Conservation (phyloP, 1,140 invertebrate species). For the Plodia interpunctella region DNA sequence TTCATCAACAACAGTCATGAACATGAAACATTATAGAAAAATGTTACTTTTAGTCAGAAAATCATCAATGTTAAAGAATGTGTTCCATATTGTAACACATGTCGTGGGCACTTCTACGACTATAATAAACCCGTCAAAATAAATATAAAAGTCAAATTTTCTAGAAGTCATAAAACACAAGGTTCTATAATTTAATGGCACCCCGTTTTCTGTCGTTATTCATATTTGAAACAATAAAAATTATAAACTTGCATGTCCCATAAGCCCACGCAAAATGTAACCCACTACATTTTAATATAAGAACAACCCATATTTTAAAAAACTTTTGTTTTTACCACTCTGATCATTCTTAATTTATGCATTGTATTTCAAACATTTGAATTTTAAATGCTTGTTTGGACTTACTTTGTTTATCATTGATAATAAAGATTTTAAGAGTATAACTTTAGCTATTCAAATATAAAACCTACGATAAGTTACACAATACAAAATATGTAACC, state of each 20-base stretch:
- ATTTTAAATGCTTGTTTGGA: not conserved
- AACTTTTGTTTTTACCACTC: not conserved
- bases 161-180: conserved; percentile 12
- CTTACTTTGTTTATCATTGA: not conserved
- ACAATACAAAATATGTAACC: not conserved
- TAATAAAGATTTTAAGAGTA: not conserved
- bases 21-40: too few relatives aligned
- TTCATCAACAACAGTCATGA: not conserved
- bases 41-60: too few relatives aligned
- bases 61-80: not conserved
- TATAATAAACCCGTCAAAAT: not conserved
- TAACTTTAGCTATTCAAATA: not conserved
- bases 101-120: not conserved
- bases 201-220: not conserved
- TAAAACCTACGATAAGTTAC: not conserved
- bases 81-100: not conserved
- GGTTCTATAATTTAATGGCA: conserved; percentile 3
- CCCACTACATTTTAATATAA: not conserved
- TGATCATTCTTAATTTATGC: not conserved
- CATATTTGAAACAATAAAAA: conserved; percentile 7
- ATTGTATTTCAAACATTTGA: not conserved
- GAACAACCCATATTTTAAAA: not conserved
- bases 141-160: conserved; percentile 7
- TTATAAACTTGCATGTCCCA: not conserved
- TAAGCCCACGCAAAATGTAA: conserved; percentile 10